Conservation (phyloP, 2,888 invertebrate species). For the Tetragnatha montana region DNA sequence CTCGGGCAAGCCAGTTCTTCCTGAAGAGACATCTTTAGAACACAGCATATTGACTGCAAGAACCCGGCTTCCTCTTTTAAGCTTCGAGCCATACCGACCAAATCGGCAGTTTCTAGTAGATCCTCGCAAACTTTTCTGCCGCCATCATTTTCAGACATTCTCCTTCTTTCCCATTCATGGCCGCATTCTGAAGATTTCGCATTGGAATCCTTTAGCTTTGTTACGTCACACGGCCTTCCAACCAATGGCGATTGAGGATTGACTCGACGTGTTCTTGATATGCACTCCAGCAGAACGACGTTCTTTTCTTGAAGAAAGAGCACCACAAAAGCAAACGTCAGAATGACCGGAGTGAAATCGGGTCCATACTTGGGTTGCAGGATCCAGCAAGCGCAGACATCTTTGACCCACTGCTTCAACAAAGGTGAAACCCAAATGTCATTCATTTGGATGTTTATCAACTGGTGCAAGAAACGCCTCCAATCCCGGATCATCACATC, state of each 20-base stretch:
- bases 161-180: not conserved
- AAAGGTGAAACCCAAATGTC: not conserved
- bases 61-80: not conserved
- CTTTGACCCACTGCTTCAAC: not conserved
- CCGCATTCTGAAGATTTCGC: not conserved
- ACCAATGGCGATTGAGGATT: not conserved
- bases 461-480: not conserved
- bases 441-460: not conserved
- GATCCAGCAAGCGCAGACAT: not conserved
- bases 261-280: not conserved
- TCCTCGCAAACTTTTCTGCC: not conserved
- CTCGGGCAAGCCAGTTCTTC: not conserved
- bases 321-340: constrained; percentile 1
- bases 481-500: not conserved
- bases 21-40: not conserved
- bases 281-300: not conserved
- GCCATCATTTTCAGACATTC: not conserved
- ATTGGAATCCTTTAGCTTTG: not conserved
- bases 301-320: constrained; percentile 3
- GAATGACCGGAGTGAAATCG: not conserved
- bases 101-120: not conserved
- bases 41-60: not conserved
- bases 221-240: not conserved
- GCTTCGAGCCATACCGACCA: not conserved
- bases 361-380: not conserved